A percentile compares a stretch with the other conserved stretches of the same genome.
Conservation (phyloP, 2,113 vertebrate species). For the Pyxicephalus adspersus region DNA sequence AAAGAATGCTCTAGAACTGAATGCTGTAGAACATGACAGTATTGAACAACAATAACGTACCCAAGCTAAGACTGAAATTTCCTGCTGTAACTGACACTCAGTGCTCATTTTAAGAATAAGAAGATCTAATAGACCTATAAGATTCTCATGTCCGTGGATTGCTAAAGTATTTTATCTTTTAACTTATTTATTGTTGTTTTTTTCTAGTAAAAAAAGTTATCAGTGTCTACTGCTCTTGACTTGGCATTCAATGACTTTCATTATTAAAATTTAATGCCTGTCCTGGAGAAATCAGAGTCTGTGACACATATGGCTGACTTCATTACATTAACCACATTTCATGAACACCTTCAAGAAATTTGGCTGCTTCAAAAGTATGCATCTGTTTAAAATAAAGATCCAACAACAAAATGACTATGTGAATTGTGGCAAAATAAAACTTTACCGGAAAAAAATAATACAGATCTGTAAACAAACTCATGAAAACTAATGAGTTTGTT, state of each 20-base stretch:
- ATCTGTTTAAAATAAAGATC: background rate
- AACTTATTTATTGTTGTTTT: too few relatives aligned
- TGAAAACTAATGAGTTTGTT: background rate
- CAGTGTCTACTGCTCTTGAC: background rate
- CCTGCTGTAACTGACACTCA: too few relatives aligned
- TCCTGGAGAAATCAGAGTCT: constrained; percentile 24
- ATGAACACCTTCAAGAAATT: constrained; percentile 42
- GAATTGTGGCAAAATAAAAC: background rate
- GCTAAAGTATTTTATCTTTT: too few relatives aligned
- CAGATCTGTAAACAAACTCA: background rate
- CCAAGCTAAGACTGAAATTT: too few relatives aligned
- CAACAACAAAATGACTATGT: background rate
- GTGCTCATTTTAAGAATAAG: too few relatives aligned
- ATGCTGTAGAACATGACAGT: too few relatives aligned
- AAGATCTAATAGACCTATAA: too few relatives aligned
- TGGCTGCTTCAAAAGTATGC: constrained; percentile 3
- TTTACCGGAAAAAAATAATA: background rate
- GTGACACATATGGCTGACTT: constrained; percentile 26
- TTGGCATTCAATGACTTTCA: constrained; percentile 30
- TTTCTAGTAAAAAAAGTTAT: background rate
- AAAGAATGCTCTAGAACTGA: too few relatives aligned
- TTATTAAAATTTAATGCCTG: constrained; percentile 48
- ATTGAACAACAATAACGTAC: too few relatives aligned
- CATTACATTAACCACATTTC: constrained; percentile 17
- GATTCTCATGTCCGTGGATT: too few relatives aligned